These are phyloP conservation scores for Stichodactyla mertensii DNA, from an alignment of 64 coral and sea anemone species.

Conservation along the genomic window DNA sequence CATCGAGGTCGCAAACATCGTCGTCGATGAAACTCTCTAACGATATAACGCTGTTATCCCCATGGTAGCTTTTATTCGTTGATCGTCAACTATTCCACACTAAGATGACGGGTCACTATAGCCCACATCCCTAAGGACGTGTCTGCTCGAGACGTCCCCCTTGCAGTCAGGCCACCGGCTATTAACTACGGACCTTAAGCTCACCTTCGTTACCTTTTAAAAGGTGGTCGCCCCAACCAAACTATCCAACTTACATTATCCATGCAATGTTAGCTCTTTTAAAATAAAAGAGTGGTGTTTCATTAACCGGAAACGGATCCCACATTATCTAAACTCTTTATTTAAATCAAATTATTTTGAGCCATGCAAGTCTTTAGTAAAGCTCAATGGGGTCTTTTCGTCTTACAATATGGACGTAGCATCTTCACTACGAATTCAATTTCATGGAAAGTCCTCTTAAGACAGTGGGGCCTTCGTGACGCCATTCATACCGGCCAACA, in stretches of 20 bases:
- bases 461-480: conserved; percentile 65
- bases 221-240: conserved; percentile 76
- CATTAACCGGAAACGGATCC: conserved; percentile 25
- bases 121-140: conserved; percentile 43
- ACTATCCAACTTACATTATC: conserved; percentile 55
- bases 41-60: conserved; percentile 92
- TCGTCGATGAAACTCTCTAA: conserved; percentile 84
- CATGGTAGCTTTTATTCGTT: conserved; percentile 84
- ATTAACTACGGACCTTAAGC: conserved; percentile 61
- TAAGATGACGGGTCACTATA: conserved; percentile 70
- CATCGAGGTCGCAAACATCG: conserved; percentile 94
- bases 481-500: conserved; percentile 83
- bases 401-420: conserved; percentile 67
- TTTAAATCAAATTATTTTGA: conserved; percentile 26
- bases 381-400: conserved; percentile 77
- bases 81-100: conserved; percentile 60
- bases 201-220: conserved; percentile 69
- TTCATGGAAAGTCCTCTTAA: conserved; percentile 59
- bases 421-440: conserved; percentile 90
- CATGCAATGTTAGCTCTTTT: conserved; percentile 49
- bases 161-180: conserved; percentile 63
- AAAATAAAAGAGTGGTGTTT: conserved; percentile 57
- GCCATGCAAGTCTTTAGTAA: conserved; percentile 43
- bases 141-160: conserved; percentile 61
- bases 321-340: conserved; percentile 50